Percentiles rank a stretch among this genome's conserved stretches.
These are phyloP conservation scores for Pelagia noctiluca DNA, from an alignment of 30 jellyfish, hydroid and myxozoan genomes.

Conservation along the genomic window DNA sequence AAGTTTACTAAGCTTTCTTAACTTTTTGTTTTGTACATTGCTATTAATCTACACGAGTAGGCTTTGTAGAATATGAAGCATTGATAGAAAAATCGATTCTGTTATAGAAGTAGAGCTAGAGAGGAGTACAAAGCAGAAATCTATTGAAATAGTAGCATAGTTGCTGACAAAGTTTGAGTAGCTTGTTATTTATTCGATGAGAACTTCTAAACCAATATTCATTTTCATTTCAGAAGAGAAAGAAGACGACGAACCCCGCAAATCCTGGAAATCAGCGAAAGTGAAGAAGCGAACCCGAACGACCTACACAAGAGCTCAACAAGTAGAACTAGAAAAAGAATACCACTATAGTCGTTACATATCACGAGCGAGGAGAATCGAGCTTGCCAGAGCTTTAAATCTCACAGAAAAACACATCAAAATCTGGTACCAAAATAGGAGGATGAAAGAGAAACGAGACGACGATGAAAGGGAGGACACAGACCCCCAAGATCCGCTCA, in stretches of 20 bases:
- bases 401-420: slow-evolving; percentile 89
- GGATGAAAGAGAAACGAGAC: slow-evolving; percentile 91
- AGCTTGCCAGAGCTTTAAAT: slow-evolving; percentile 75
- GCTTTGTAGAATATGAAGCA: too few species aligned
- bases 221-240: slow-evolving; percentile 56
- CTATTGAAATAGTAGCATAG: too few species aligned
- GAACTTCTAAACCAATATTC: too few species aligned
- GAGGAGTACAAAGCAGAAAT: too few species aligned
- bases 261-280: slow-evolving; percentile 93
- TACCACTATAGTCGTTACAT: slow-evolving; percentile 84
- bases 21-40: too few species aligned
- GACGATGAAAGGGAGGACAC: slow-evolving; percentile 80
- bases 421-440: slow-evolving; percentile 88
- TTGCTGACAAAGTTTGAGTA: too few species aligned
- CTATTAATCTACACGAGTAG: too few species aligned
- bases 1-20: too few species aligned
- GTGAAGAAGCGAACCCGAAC: slow-evolving; percentile 86
- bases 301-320: slow-evolving; percentile 90
- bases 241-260: slow-evolving; percentile 82
- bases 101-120: too few species aligned
- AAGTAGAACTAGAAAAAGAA: slow-evolving; percentile 89
- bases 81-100: too few species aligned
- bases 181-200: too few species aligned
- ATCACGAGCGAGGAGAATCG: slow-evolving; percentile 90
- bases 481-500: slow-evolving; percentile 48